phyloP scores from a whole-genome alignment of 2,113 vertebrate genomes.

The Myiopsitta monachus region DNA sequence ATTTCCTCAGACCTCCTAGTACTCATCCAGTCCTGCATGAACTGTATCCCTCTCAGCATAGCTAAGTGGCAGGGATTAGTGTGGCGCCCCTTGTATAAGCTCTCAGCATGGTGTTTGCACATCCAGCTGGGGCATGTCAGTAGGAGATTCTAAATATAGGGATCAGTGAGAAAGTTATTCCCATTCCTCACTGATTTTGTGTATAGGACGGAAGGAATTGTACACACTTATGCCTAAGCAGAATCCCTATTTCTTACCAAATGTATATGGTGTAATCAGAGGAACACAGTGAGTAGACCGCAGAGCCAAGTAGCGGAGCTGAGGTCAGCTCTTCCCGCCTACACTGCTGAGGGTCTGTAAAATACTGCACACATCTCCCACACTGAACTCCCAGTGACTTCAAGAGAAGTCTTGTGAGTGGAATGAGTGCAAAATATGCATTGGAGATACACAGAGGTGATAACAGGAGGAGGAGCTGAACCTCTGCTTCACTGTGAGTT shows the following conservation, averaged over 20 bases:
- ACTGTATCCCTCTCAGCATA: neutral
- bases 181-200: neutral
- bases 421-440: neutral
- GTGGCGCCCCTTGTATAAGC: neutral
- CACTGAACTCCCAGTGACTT: neutral
- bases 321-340: neutral
- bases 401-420: neutral
- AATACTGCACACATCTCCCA: neutral
- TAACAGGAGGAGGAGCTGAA: neutral
- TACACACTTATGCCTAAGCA: neutral
- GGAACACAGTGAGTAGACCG: neutral
- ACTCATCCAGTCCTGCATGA: neutral
- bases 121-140: neutral
- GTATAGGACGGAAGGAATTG: neutral
- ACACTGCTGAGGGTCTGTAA: neutral
- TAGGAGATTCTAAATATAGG: neutral
- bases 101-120: neutral
- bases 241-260: neutral
- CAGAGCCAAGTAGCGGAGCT: neutral
- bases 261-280: neutral
- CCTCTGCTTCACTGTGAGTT: neutral
- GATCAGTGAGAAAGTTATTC: neutral
- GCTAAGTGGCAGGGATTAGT: neutral
- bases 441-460: neutral
- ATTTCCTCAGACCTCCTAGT: neutral